Evolutionary conservation across 2,888 invertebrate genomes (phyloP), one percentile per base, ranked within the genome.

Genomic region (Stenurella melanura): DNA sequence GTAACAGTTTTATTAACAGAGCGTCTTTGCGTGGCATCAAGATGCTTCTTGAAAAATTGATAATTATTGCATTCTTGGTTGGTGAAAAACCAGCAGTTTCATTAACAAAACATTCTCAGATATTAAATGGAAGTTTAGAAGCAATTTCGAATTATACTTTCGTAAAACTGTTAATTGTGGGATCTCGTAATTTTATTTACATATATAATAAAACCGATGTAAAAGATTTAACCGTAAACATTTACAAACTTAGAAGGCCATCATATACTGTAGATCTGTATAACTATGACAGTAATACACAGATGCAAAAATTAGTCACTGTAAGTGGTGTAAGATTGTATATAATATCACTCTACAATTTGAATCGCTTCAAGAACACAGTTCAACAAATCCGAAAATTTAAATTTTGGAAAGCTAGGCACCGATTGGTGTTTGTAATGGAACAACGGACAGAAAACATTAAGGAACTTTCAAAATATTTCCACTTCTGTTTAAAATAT

Each of bases 401-500:
- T 1, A n/a, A 50, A 30, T 72, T 63, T 54, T 72, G 72, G 72
- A 61, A 42, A 17, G 54, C 50, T 11, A 61, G 54, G 12, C 38
- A 72, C n/a, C 50, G 63, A 26, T 10, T 72, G 11, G 10, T 72
- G 26, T 26, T 72, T 15, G 12, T 72, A 21, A 30, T 50, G 18
- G 9, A 63, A 38, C 26, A 61, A 17, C 7, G 12, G 6, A 12
- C 18, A 26, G 60, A 21, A 70, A 18, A 15, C 15, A 17, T 2
- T 7, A n/a, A 15, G 18, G 7, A 38, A 6, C 11, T 72, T 34
- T 26, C 50, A 9, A 18, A 63, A 50, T 50, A 6, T 30, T 72
- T 72, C 54, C 21, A 18, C 3, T 54, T 63, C 10, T 72, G 72
- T n/a, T 50, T 54, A 30, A 61, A 54, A 58, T 19, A 30, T 17